These are phyloP conservation scores for Papilio elwesi DNA, from an alignment of 2,888 invertebrate species.

Conservation along the genomic window DNA sequence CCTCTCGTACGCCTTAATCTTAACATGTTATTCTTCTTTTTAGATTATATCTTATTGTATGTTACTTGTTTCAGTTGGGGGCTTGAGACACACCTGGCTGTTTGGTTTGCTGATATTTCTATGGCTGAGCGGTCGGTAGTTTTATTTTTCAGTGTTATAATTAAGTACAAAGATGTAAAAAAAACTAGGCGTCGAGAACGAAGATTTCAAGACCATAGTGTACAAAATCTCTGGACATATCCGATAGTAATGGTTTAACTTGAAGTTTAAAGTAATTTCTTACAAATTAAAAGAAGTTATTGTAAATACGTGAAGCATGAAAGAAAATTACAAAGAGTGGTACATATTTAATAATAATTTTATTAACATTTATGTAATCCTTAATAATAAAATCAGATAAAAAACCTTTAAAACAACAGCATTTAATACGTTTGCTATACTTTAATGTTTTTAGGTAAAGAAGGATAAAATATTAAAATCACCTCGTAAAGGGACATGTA, in stretches of 20 bases:
- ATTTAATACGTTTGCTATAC: slow-evolving; percentile 20
- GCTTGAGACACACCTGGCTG: slow-evolving; percentile 58
- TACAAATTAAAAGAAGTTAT: slow-evolving; percentile 29
- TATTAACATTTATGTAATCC: slow-evolving; percentile 11
- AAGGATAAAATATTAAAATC: slow-evolving; percentile 47
- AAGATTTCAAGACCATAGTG: slow-evolving; percentile 34
- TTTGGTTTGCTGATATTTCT: slow-evolving; percentile 62
- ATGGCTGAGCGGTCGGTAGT: slow-evolving; percentile 74
- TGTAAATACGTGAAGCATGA: slow-evolving; percentile 30
- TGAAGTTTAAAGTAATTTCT: slow-evolving; percentile 33
- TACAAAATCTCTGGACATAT: slow-evolving; percentile 36
- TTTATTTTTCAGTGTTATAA: slow-evolving; percentile 44
- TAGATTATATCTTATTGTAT: neutral
- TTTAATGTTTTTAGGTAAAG: slow-evolving; percentile 22
- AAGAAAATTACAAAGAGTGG: slow-evolving; percentile 14
- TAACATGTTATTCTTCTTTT: slow-evolving; percentile 7
- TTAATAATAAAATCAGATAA: neutral
- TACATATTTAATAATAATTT: slow-evolving; percentile 20
- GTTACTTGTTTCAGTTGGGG: slow-evolving; percentile 69
- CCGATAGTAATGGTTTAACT: slow-evolving; percentile 21
- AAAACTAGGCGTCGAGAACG: slow-evolving; percentile 2
- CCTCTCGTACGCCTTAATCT: neutral
- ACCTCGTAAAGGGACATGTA: slow-evolving; percentile 55
- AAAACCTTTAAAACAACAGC: neutral
- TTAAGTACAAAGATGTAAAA: slow-evolving; percentile 40